phyloP scores from a whole-genome alignment of 2,113 vertebrate genomes.

The Danionella cerebrum region DNA sequence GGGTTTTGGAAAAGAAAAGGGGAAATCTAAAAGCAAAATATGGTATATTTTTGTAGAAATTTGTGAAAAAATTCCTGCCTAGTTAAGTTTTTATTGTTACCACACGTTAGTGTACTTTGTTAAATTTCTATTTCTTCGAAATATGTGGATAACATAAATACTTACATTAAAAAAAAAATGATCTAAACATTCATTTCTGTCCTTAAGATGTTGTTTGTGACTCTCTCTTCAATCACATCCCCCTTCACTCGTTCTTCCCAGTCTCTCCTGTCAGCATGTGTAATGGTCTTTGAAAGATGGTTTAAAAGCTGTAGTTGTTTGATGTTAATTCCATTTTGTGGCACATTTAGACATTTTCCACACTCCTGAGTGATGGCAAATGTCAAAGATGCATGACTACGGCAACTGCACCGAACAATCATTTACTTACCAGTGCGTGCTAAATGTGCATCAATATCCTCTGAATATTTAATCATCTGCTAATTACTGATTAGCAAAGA shows the following conservation, averaged over 20 bases:
- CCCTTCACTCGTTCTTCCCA: neutral
- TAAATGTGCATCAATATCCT: slow-evolving; percentile 38
- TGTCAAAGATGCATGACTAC: slow-evolving; percentile 27
- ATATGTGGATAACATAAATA: too few species aligned
- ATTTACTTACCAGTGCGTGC: slow-evolving; percentile 41
- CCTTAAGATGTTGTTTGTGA: too few species aligned
- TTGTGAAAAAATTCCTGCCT: too few species aligned
- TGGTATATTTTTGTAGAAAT: too few species aligned
- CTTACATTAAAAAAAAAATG: too few species aligned
- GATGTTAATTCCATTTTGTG: slow-evolving; percentile 39
- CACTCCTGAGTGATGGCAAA: slow-evolving; percentile 31
- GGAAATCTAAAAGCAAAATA: too few species aligned
- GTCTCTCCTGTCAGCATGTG: slow-evolving; percentile 21
- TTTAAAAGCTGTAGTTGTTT: slow-evolving; percentile 41
- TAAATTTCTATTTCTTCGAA: too few species aligned
- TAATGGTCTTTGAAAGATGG: slow-evolving; percentile 40
- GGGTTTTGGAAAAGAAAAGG: too few species aligned
- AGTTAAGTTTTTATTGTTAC: too few species aligned
- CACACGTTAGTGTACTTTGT: too few species aligned
- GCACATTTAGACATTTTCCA: slow-evolving; percentile 29
- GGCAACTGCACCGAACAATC: slow-evolving; percentile 32
- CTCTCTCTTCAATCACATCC: slow-evolving; percentile 25
- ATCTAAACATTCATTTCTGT: too few species aligned
- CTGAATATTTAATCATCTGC: slow-evolving; percentile 42
- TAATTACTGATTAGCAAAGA: slow-evolving; percentile 42